A percentile compares a stretch with the other conserved stretches of the same genome.
Evolutionary conservation across 2,888 invertebrate species (phyloP).

Genomic region (Zeuzera pyrina): DNA sequence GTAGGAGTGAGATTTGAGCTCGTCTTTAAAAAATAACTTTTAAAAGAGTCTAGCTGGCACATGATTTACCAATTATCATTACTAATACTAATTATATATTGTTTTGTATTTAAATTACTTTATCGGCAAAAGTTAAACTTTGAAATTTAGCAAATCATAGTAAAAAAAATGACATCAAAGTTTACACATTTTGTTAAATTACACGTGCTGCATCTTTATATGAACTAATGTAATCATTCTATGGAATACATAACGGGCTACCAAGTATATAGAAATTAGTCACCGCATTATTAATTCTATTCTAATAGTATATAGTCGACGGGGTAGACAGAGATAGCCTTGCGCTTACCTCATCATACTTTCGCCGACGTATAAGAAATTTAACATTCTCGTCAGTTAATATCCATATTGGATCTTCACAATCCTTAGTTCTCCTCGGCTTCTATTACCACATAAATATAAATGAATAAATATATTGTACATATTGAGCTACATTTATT

Average conservation of each 20-base stretch:
- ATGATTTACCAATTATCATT: conserved; percentile 40
- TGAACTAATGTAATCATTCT: conserved; percentile 8
- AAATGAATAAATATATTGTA: no score
- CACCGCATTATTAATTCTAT: conserved; percentile 36
- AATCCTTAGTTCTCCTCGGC: no score
- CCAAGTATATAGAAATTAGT: conserved; percentile 28
- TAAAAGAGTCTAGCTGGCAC: conserved; percentile 54
- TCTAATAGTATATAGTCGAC: no score
- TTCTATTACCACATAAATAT: no score
- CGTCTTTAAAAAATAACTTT: conserved; percentile 64
- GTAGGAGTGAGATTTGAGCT: conserved; percentile 43
- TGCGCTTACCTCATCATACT: no score
- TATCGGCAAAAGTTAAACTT: conserved; percentile 63
- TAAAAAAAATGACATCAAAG: conserved; percentile 38
- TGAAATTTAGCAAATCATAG: conserved; percentile 32
- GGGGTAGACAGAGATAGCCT: no score
- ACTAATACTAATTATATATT: conserved; percentile 25
- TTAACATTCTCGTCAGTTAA: no score
- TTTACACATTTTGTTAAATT: conserved; percentile 53
- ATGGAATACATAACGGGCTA: conserved; percentile 20
- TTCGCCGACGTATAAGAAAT: no score
- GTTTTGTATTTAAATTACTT: conserved; percentile 27
- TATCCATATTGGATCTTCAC: no score
- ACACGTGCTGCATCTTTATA: conserved; percentile 20
- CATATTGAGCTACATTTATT: no score